Percentiles rank a stretch among this genome's conserved stretches.
These are phyloP conservation scores for Tetragnatha versicolor DNA, from an alignment of 1,140 invertebrate genomes.

Conservation along the genomic window DNA sequence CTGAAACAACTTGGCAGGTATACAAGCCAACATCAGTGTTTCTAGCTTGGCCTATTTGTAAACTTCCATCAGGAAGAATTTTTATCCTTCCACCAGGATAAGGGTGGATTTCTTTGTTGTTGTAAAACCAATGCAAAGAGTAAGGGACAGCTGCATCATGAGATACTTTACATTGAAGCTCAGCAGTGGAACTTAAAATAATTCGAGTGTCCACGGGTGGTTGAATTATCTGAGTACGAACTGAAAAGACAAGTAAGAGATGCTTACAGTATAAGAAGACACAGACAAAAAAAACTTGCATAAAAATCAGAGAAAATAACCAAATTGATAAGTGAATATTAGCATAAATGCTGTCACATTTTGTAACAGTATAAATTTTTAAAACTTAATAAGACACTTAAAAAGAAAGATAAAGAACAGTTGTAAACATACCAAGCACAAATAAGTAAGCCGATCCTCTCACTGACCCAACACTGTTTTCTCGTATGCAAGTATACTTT, in stretches of 20 bases:
- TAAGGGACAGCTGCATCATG: constrained; percentile 90
- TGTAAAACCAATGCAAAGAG: constrained; percentile 89
- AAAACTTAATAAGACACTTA: not conserved
- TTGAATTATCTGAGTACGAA: constrained; percentile 55
- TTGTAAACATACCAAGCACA: constrained; percentile 74
- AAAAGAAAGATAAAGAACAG: not conserved
- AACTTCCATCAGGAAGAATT: constrained; percentile 64
- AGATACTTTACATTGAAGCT: constrained; percentile 91
- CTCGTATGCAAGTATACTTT: constrained; percentile 85
- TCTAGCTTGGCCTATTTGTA: constrained; percentile 65
- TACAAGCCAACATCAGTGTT: constrained; percentile 67
- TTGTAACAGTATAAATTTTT: no score
- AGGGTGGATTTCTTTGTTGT: constrained; percentile 69
- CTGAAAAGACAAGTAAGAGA: constrained; percentile 9
- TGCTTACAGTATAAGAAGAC: not conserved
- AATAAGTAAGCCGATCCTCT: constrained; percentile 81
- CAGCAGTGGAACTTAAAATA: constrained; percentile 86
- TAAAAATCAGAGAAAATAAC: not conserved
- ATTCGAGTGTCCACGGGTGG: constrained; percentile 67
- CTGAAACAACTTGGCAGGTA: constrained; percentile 76
- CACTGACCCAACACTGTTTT: constrained; percentile 86
- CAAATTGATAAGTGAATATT: not conserved
- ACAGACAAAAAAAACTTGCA: not conserved
- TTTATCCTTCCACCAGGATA: constrained; percentile 58
- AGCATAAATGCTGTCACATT: no score